phyloP scores from a whole-genome alignment of 1,140 invertebrate species.

The Drosophila nigromelanica region DNA sequence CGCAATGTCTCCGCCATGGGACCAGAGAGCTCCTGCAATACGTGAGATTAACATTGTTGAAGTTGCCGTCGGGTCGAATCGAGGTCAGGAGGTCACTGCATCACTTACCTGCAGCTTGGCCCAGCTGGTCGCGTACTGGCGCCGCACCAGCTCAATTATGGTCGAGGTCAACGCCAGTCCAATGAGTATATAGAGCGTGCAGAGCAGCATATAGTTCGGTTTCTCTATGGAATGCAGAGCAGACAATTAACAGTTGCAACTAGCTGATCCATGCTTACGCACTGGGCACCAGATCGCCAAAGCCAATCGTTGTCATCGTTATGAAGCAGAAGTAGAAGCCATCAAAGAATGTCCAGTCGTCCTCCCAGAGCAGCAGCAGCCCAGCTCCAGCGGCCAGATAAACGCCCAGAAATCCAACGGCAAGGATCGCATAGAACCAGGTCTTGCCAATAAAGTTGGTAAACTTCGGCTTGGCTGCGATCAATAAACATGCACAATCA shows the following conservation, averaged over 20 bases:
- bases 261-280: conserved; percentile 75
- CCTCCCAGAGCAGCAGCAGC: conserved; percentile 90
- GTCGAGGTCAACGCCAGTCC: conserved; percentile 97
- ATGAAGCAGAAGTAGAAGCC: conserved; percentile 98
- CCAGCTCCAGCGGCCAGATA: conserved; percentile 92
- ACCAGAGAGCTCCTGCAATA: conserved; percentile 88
- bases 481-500: neutral
- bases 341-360: conserved; percentile 96
- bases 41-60: neutral
- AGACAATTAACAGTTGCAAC: neutral
- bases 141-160: conserved; percentile 94
- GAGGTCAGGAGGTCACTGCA: neutral
- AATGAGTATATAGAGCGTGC: conserved; percentile 96
- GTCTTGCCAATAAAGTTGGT: conserved; percentile 84
- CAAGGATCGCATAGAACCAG: conserved; percentile 88
- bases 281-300: conserved; percentile 96
- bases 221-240: conserved; percentile 86
- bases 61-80: no score
- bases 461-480: conserved; percentile 73
- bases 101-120: conserved; percentile 86
- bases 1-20: conserved; percentile 91
- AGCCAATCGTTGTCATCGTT: conserved; percentile 97
- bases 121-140: conserved; percentile 94
- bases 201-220: conserved; percentile 94
- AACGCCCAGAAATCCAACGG: conserved; percentile 89